phyloP scores from a whole-genome alignment of 2,113 vertebrate genomes.

The Gnathonemus echidnorhynchus region DNA sequence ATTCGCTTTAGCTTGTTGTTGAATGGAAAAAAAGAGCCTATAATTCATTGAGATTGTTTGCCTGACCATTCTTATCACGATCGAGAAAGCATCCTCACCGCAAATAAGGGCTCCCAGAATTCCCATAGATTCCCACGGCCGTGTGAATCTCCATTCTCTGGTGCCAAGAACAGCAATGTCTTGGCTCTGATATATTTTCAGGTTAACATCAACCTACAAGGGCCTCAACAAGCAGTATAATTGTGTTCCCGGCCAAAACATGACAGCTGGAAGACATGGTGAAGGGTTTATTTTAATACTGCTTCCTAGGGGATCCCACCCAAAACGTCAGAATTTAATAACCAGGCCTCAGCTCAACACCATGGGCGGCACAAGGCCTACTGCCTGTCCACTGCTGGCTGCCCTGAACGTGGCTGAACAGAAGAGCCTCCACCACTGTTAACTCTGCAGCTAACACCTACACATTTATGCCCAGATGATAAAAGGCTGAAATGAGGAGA shows the following conservation, averaged over 20 bases:
- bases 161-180: background rate
- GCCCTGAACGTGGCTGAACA: background rate
- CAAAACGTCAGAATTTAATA: background rate
- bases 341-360: background rate
- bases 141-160: background rate
- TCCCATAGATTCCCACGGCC: conserved; percentile 5
- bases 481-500: background rate
- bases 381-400: background rate
- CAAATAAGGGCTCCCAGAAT: conserved; percentile 23
- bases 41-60: background rate
- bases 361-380: background rate
- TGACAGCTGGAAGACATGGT: background rate
- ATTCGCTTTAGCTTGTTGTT: conserved; percentile 29
- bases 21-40: conserved; percentile 23
- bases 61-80: conserved; percentile 20
- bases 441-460: background rate
- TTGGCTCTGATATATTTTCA: background rate
- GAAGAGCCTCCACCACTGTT: background rate
- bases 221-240: background rate
- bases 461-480: background rate
- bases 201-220: background rate
- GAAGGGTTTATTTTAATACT: background rate
- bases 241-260: background rate
- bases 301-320: background rate
- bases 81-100: background rate